A percentile compares a stretch with the other conserved stretches of the same genome.
Evolutionary conservation across 2,888 invertebrate genomes (phyloP).

Genomic region (Microchrysa polita): DNA sequence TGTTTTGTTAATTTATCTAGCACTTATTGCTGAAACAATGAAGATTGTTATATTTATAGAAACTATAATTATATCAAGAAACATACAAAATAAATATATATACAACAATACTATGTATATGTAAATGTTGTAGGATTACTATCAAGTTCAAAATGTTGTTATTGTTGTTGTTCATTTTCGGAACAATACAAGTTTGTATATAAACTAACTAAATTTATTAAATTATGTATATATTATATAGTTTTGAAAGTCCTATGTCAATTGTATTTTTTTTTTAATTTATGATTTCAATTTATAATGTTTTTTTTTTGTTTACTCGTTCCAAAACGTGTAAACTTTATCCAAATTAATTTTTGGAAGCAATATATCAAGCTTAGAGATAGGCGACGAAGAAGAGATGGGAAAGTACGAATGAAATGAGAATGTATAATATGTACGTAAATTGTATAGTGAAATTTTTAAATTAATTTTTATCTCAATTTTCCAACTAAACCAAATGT

Average conservation of each 20-base stretch:
- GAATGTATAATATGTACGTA: not conserved
- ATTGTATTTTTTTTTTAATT: not conserved
- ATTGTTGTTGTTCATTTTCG: constrained; percentile 43
- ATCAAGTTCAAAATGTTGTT: constrained; percentile 39
- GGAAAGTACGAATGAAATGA: not conserved
- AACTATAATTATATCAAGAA: constrained; percentile 23
- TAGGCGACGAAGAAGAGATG: no score
- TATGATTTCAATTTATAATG: not conserved
- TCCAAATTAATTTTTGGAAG: not conserved
- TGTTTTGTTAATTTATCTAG: constrained; percentile 29
- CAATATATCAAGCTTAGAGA: not conserved
- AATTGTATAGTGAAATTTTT: not conserved
- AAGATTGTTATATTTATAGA: constrained; percentile 32
- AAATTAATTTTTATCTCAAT: not conserved
- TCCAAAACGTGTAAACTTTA: not conserved
- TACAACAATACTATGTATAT: not conserved
- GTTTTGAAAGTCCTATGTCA: not conserved
- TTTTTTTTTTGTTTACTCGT: not conserved
- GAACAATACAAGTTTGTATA: constrained; percentile 33
- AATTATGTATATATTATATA: constrained; percentile 2
- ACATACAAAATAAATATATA: no score
- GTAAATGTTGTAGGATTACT: constrained; percentile 24
- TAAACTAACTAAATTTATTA: constrained; percentile 10
- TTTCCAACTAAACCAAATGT: not conserved
- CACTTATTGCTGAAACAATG: constrained; percentile 8